Evolutionary conservation across 2,113 vertebrate genomes (phyloP), one percentile per base, ranked within the genome.

Genomic region (Tretioscincus oriximinensis): DNA sequence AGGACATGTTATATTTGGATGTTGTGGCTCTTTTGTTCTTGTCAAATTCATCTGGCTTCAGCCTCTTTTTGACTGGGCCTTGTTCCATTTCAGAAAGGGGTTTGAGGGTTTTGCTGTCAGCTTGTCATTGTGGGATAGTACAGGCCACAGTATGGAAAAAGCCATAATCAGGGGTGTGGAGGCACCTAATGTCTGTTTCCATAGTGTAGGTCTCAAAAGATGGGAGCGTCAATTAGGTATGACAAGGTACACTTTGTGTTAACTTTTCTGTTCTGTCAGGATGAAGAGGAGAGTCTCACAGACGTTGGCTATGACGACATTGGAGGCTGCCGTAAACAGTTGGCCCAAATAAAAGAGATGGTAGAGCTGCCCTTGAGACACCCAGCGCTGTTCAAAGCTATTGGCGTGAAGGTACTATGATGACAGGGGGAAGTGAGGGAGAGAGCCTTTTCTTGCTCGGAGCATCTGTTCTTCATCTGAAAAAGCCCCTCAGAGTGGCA

Each of bases 281-380:
- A 93, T 51, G 92, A 93, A 81, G 92, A 93, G 87, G 92, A 93
- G 80, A 92, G 81, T 77, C 87, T 93, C 77, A 93, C 92, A 73
- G 90, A 93, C 45, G 88, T 93, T 7, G 92, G 92, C 26, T 93
- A 93, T 20, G 92, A 93, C 71, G 92, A 93, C 85, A 93, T 93
- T 12, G 92, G 92, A 1, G 92, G 92, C 0, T 93, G 92, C 67
- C 88, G 91, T 18, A 92, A 92, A 73, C 92, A 93, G 78, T 60
- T 93, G 81, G 92, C 92, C 28, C 91, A 93, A 86, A 93, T 93
- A 71, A 93, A 93, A 81, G 92, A 93, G 90, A 93, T 93, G 92
- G 92, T 93, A 84, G 92, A 93, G 73, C 85, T 93, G 28, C 92
- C 92, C 3, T 80, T 93, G 47, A 87, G 92, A 31, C 92, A 93